Conservation (phyloP, 2,113 vertebrate genomes). For the Chrysochloris asiatica region DNA sequence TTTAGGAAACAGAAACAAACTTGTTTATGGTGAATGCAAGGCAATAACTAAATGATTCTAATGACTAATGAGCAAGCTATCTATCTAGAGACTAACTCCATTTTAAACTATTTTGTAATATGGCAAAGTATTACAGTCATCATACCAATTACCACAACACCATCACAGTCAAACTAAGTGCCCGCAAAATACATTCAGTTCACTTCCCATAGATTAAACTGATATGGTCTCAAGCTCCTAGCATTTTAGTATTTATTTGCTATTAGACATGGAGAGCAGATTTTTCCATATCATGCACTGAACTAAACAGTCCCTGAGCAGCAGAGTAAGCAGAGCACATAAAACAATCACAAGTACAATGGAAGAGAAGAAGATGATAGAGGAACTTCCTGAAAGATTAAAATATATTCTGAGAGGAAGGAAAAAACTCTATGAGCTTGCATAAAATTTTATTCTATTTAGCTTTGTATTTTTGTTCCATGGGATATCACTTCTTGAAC, state of each 20-base stretch:
- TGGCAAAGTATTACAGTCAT: constrained; percentile 38
- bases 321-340: neutral
- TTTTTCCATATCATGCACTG: constrained; percentile 32
- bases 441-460: neutral
- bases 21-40: constrained; percentile 11
- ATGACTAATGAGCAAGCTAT: constrained; percentile 33
- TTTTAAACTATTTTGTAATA: constrained; percentile 65
- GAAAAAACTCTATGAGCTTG: neutral
- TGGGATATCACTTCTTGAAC: neutral
- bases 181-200: constrained; percentile 44
- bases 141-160: constrained; percentile 44
- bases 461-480: neutral
- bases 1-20: constrained; percentile 51
- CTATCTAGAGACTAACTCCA: constrained; percentile 31
- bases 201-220: constrained; percentile 52
- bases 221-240: constrained; percentile 33
- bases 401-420: neutral
- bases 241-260: constrained; percentile 43
- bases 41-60: constrained; percentile 23
- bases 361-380: constrained; percentile 2
- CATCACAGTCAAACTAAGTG: constrained; percentile 35
- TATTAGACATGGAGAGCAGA: constrained; percentile 41
- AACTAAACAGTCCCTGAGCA: neutral
- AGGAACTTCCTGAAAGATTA: constrained; percentile 5
- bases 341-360: constrained; percentile 2